Evolutionary conservation across 2,888 invertebrate species (phyloP).

Genomic region (Agrilus mali): DNA sequence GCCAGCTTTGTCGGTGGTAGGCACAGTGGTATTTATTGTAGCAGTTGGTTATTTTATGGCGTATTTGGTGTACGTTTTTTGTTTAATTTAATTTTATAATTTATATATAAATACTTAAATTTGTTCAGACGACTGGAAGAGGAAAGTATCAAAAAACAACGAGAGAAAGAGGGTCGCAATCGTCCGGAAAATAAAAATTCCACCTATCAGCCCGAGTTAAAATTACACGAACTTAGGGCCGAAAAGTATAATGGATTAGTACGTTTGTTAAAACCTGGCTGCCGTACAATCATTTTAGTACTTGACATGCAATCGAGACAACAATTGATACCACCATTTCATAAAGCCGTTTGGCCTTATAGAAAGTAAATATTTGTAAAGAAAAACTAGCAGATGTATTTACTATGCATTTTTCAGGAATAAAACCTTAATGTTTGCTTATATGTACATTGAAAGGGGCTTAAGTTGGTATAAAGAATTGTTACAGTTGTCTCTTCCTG

Average conservation of each 20-base stretch:
- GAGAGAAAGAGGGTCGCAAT: slow-evolving; percentile 35
- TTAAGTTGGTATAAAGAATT: slow-evolving; percentile 88
- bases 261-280: slow-evolving; percentile 84
- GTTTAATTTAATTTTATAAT: slow-evolving; percentile 9
- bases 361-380: slow-evolving; percentile 57
- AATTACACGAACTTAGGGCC: slow-evolving; percentile 81
- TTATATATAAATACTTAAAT: not conserved
- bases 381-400: not conserved
- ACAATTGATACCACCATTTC: slow-evolving; percentile 80
- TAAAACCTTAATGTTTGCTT: slow-evolving; percentile 91
- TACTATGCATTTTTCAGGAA: slow-evolving; percentile 47
- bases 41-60: slow-evolving; percentile 77
- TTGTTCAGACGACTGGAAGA: slow-evolving; percentile 43
- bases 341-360: slow-evolving; percentile 90
- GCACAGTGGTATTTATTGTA: slow-evolving; percentile 65
- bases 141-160: slow-evolving; percentile 40
- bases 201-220: slow-evolving; percentile 50
- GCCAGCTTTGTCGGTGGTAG: slow-evolving; percentile 65
- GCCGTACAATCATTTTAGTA: slow-evolving; percentile 81
- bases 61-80: slow-evolving; percentile 52
- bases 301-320: slow-evolving; percentile 81
- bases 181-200: slow-evolving; percentile 22
- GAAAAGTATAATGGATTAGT: slow-evolving; percentile 95
- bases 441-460: slow-evolving; percentile 84
- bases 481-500: slow-evolving; percentile 74